Base-by-base conservation (phyloP, 2,888 invertebrate species). In the Lucinisca nassula region DNA sequence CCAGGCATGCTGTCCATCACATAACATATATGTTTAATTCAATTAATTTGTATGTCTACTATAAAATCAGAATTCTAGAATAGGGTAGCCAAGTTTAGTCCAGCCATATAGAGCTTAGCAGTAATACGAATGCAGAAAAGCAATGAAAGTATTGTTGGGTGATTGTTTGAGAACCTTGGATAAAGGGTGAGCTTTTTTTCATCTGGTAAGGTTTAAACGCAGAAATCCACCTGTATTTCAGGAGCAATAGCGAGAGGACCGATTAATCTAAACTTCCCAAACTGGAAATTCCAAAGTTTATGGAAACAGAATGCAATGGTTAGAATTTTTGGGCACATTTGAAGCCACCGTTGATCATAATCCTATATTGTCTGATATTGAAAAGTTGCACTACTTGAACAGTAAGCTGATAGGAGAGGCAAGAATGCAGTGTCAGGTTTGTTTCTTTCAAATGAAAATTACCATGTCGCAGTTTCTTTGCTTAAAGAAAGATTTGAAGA, bases 381-480 rank as follows among this genome's bases (percentile, higher is more conserved):
- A 73, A 37, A 73, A 73, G 21, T 37, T 73, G n/a, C 6, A 73
- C 3, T 73, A 73, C 27, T 24, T 73, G 3, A 73, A 38, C 14
- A 73, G 73, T 37, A 73, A 73, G 21, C 40, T 73, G 3, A 73
- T 37, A 40, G 73, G 73, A n/a, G 38, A 73, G 24, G 73, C 73
- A 40, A 73, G 37, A 21, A 1, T 12, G 35, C 40, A 17, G n/a
- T 73, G n/a, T 73, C 73, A n/a, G 73, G 73, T 4, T 21, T 73
- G 3, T n/a, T n/a, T n/a, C 73, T 73, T n/a, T 73, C 73, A n/a
- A 73, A 73, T 37, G 73, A 73, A 40, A 73, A 73, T 73, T 73
- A 73, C 27, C 4, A 12, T 4, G 73, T 73, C 21, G 37, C 73
- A n/a, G 38, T 73, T 12, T 12, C 21, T 6, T 8, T 73, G 24